Base-by-base conservation (phyloP, 1,140 invertebrate species). In the Cydia splendana region DNA sequence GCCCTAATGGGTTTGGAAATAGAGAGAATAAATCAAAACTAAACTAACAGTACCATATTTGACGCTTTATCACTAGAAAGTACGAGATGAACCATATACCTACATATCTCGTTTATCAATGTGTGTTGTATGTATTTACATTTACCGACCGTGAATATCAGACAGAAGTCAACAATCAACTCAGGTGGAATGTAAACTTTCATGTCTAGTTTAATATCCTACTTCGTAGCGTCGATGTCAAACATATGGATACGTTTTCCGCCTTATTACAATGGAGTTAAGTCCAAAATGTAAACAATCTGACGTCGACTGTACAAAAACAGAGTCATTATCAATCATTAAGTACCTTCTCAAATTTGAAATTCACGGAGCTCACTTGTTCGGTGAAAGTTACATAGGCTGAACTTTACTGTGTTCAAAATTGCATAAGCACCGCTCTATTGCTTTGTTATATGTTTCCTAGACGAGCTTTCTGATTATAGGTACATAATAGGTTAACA, bases 401-500 rank as follows among this genome's bases (percentile, higher is more conserved):
- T 80, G 81, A 85, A 82, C 81, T 82, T 86, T 85, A 87, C 82
- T 81, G 79, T 84, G n/a, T 30, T 80, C 57, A 67, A 76, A 57
- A 62, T 84, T 85, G 76, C 80, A 81, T 84, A 86, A 89, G 76
- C 79, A 81, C 81, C 83, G 77, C 62, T 84, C 77, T 79, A 78
- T 82, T 77, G 78, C 80, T 80, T 78, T 38, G 67, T 51, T 79
- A 67, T 79, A 79, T 77, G 76, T 81, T 79, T 65, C 78, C 75
- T 77, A 73, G 75, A 57, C 77, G 75, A 81, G 79, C 74, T 85
- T 85, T 83, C 77, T 10, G 77, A 79, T 82, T 81, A 73, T 79
- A 34, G 30, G 30, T 30, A 42, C 38, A 42, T 42, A 62, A 62
- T 62, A n/a, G 20, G 57, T 62, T 62, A 9, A 62, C 20, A 62